Base-by-base conservation (phyloP, 2,888 invertebrate genomes). In the Drosophila algonquin region DNA sequence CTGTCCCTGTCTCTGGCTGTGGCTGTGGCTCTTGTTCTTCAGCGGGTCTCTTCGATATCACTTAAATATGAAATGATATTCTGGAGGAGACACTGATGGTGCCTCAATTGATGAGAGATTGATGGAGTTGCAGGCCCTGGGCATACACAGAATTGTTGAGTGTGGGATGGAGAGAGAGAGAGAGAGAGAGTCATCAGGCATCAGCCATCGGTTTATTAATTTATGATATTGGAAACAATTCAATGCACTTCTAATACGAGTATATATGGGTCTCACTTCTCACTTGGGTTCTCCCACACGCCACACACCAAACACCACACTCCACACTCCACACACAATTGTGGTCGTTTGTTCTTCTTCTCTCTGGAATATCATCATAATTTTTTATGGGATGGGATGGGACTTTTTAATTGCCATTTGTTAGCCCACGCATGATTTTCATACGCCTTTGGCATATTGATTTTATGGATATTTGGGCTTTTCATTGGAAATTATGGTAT, bases 371-470 rank as follows among this genome's bases (percentile, higher is more conserved):
- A n/a, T 50, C n/a, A 24, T 9, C n/a, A 24, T 9, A 50, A 27
- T 7, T n/a, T 14, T 27, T n/a, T n/a, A 40, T 40, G 40, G 40
- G 7, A 48, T 35, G n/a, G 50, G 24, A 18, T 4, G 21, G 21
- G 21, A 21, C 21, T 21, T 21, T 71, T 64, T 73, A 46, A 81
- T 72, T 67, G 59, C 45, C 77, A 68, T 76, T 73, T 76, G 56
- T 81, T 62, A 74, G 63, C 65, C 80, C 72, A 78, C 70, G 67
- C 84, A 73, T 70, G 74, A 35, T 63, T 63, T 56, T 3, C 14
- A 14, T 69, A 73, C 81, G 68, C 46, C 64, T 56, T 10, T 44
- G 47, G 82, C 79, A 83, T 83, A 80, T 83, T 88, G 63, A 82
- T 71, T 74, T 54, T 48, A 32, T 51, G 54, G 74, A 24, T 63